Evolutionary conservation across 2,888 invertebrate genomes (phyloP), one percentile per base, ranked within the genome.

Genomic region (Coelogynopora nodosa): DNA sequence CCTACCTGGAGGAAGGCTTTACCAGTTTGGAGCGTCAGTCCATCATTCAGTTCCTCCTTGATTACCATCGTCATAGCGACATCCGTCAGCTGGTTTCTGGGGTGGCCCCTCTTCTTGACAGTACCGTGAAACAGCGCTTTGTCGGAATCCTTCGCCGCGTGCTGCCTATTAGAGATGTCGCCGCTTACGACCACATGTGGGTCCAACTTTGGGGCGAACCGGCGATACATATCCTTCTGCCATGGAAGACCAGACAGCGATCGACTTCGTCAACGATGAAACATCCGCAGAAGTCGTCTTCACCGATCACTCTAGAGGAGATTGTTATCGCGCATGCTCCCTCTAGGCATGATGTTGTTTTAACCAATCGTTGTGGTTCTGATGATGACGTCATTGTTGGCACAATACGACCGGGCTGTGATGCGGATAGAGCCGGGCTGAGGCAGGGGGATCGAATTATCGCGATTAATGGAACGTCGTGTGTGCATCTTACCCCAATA

Each of bases 301-400:
- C 5, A 74, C 74, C 74, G 23, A 74, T 74, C 74, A 10, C 18
- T n/a, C 23, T 74, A 5, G 74, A 74, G 74, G 74, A 74, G 74
- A 26, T 74, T 13, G 27, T 74, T 23, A 10, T 74, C 18, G 23
- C 23, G 2, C 74, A 74, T 23, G 18, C 74, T 5, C 74, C 74
- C 10, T n/a, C 10, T 23, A 10, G 74, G 23, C 74, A 74, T 26
- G 74, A 74, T 23, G 74, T 74, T 2, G 18, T 13, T 5, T 26
- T 74, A 26, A 74, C 74, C 5, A 23, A 5, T 13, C 74, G 74
- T 23, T 5, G 74, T 23, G 74, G 23, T 5, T 5, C 18, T 74
- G 74, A 74, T 23, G 74, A 74, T 74, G 74, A 74, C 74, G 74
- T 74, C 74, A 74, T 74, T 13, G 74, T 74, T 74, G 74, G 10